Percentiles rank a stretch among this genome's conserved stretches.
phyloP scores from a whole-genome alignment of 2,113 vertebrate species.

The Oncorhynchus mykiss region DNA sequence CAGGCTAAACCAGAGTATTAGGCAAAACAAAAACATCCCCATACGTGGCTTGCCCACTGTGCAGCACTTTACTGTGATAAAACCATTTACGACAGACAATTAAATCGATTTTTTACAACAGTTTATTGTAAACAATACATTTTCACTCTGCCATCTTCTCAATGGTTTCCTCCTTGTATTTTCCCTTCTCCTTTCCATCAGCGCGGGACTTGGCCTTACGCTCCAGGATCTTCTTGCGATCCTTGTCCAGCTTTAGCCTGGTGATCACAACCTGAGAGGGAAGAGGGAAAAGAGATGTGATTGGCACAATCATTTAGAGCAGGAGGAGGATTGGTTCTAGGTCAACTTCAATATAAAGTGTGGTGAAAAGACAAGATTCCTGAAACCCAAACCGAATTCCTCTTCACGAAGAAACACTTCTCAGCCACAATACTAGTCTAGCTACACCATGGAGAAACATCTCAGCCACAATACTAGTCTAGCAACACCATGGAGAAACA shows the following conservation, averaged over 20 bases:
- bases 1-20: no score
- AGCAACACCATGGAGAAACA: no score
- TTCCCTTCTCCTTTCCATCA: conserved; percentile 94
- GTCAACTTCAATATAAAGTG: not conserved
- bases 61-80: no score
- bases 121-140: conserved; percentile 79
- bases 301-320: not conserved
- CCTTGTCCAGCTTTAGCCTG: conserved; percentile 94
- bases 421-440: no score
- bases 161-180: conserved; percentile 95
- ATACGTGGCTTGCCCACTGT: no score
- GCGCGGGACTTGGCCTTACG: conserved; percentile 91
- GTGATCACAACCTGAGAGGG: conserved; percentile 87
- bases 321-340: not conserved
- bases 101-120: conserved; percentile 63
- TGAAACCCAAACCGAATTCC: no score
- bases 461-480: no score
- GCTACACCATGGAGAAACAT: no score
- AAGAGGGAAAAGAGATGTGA: conserved; percentile 9
- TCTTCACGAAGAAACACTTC: no score
- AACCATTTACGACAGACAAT: conserved; percentile 29
- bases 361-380: no score
- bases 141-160: conserved; percentile 93
- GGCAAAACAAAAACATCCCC: no score
- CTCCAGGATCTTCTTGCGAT: conserved; percentile 93